Base-by-base conservation (phyloP, 2,113 vertebrate genomes). In the Benitochromis conjunctus region DNA sequence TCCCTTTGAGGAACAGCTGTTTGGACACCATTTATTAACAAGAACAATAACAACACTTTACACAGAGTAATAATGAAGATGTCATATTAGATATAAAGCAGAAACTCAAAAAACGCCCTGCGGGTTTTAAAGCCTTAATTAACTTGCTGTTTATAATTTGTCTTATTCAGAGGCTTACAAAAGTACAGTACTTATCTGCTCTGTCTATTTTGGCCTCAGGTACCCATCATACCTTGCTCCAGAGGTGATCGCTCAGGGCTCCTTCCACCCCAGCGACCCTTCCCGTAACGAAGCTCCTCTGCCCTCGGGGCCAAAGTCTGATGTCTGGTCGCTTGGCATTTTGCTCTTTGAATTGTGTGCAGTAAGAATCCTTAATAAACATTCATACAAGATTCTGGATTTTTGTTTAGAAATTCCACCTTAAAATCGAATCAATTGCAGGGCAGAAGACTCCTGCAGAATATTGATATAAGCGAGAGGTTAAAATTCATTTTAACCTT, bases 221-320 rank as follows among this genome's bases (percentile, higher is more conserved):
- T 98, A 99, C 92, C 98, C 98, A 64, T 99, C 99, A 1, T 99
- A 99, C 80, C 95, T 99, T 93, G 97, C 99, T 83, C 99, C 99
- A 34, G 99, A 99, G 94, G 99, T 99, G 69, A 98, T 99, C 84
- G 97, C 98, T 19, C 98, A 98, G 91, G 98, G 98, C 91, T 95
- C 96, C 89, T 95, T 92, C 81, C 97, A 97, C 91, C 93, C 94
- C 29, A 96, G 88, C 79, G 98, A 98, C 89, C 97, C 96, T 80
- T 95, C 92, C 16, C 93, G 95, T 53, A 95, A 94, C 88, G 97
- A 98, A 88, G 95, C 95, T 57, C 97, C 97, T 60, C 92, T 96
- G 60, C 97, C 97, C 66, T 99, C 98, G 1, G 98, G 99, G 26
- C 98, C 98, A 19, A 99, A 99, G 93, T 96, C 97, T 29, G 99